Base-by-base conservation (phyloP, 2,113 vertebrate species). In the Nestor notabilis region DNA sequence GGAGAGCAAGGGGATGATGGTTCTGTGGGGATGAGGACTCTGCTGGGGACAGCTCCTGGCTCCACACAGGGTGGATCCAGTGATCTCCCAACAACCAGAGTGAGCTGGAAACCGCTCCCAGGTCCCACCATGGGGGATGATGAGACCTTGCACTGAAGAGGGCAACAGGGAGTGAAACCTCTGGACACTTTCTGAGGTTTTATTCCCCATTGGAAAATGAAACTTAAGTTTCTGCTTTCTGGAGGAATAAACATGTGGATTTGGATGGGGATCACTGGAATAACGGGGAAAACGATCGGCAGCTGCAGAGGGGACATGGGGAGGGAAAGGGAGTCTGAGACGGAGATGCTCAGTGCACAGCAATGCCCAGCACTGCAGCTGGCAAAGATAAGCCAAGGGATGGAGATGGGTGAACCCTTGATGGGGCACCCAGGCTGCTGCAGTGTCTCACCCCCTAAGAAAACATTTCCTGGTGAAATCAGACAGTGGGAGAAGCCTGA, bases 331-430 rank as follows among this genome's bases (percentile, higher is more conserved):
- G 60, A 83, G 7, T 31, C 14, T 1, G 2, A 21, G 19, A 5
- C 46, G 52, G 61, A 0, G 0, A 27, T 31, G 25, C n/a, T 37
- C 31, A n/a, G 37, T 3, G 20, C 43, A 39, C 31, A 16, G n/a
- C 4, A 0, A 15, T 6, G 21, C 75, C 70, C 56, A 65, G 58
- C 25, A 13, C n/a, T 2, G 0, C 37, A 28, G 33, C 2, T 1
- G n/a, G 53, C 58, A 72, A 56, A 70, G 21, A 46, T 52, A 27
- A 49, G 39, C 43, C 33, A 17, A 35, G 35, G 63, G 58, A 43
- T 2, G 2, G 25, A 1, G 6, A 37, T 0, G 8, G 41, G 69
- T 1, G 0, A 61, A 44, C 7, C 29, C 52, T 31, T 19, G 43
- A 24, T 66, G 81, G 13, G 19, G 19, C 27, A 37, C 19, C 18